A percentile compares a stretch with the other conserved stretches of the same genome.
Evolutionary conservation across 1,140 invertebrate species (phyloP).

Genomic region (Drosophila sturtevanti): DNA sequence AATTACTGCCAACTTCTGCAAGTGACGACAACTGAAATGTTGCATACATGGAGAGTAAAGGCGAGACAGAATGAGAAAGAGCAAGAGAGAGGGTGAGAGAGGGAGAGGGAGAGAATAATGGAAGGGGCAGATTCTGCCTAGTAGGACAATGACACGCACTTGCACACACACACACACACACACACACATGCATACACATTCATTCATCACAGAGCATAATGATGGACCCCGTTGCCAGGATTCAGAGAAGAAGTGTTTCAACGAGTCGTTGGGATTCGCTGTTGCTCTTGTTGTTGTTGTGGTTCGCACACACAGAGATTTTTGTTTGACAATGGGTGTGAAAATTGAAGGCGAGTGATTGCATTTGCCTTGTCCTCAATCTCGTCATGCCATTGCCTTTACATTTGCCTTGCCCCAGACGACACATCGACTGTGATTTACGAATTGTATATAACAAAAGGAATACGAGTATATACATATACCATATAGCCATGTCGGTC

Average conservation of each 20-base stretch:
- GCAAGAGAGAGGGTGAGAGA: conserved; percentile 1
- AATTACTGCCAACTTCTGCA: conserved; percentile 79
- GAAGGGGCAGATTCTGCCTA: conserved; percentile 21
- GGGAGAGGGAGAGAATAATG: conserved; percentile 5
- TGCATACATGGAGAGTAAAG: conserved; percentile 34
- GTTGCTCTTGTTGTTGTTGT: conserved; percentile 35
- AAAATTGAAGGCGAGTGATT: conserved; percentile 81
- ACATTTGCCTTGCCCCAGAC: not conserved
- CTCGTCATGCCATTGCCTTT: not conserved
- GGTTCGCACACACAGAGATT: conserved; percentile 68
- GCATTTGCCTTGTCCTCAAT: conserved; percentile 48
- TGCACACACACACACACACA: conserved; percentile 22
- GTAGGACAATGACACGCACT: conserved; percentile 64
- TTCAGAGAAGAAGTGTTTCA: conserved; percentile 7
- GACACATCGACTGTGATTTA: conserved; percentile 29
- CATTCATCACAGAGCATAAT: conserved; percentile 69
- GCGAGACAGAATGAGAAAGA: not conserved
- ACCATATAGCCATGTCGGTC: too few relatives aligned
- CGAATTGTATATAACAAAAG: conserved; percentile 50
- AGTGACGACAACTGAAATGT: conserved; percentile 66
- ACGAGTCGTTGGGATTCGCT: conserved; percentile 14
- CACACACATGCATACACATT: conserved; percentile 12
- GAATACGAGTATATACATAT: not conserved
- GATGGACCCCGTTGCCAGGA: conserved; percentile 49
- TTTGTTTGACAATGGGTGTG: conserved; percentile 79